Conservation (phyloP, 2,797 vertebrate species). For the Notolabrus celidotus region DNA sequence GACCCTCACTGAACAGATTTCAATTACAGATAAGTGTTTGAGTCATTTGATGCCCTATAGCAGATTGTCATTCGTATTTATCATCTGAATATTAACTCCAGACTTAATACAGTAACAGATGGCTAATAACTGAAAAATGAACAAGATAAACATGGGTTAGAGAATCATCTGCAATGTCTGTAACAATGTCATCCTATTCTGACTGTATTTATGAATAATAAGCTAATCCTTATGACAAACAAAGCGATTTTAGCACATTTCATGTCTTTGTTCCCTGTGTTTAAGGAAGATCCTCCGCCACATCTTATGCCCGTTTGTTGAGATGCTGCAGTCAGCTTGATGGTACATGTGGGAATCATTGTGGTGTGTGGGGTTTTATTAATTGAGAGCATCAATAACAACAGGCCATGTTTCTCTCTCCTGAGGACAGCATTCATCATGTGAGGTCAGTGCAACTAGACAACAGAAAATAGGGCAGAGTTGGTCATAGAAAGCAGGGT, state of each 20-base stretch:
- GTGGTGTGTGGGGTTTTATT: conserved; percentile 76
- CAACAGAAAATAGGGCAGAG: conserved; percentile 80
- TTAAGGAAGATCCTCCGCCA: conserved; percentile 1
- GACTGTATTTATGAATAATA: background rate
- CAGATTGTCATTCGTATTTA: background rate
- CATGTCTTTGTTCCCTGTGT: background rate
- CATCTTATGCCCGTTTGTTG: conserved; percentile 34
- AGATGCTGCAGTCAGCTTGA: conserved; percentile 29
- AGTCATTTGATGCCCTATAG: conserved; percentile 22
- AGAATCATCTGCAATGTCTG: conserved; percentile 1
- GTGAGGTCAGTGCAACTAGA: conserved; percentile 77
- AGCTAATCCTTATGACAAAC: background rate
- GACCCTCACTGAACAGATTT: conserved; percentile 36
- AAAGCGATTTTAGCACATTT: background rate
- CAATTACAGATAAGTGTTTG: conserved; percentile 51
- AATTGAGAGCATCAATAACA: conserved; percentile 87
- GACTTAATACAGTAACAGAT: conserved; percentile 15
- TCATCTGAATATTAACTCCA: conserved; percentile 29
- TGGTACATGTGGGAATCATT: conserved; percentile 43
- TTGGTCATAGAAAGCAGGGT: conserved; percentile 69
- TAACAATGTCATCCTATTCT: background rate
- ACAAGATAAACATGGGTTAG: background rate
- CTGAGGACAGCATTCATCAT: conserved; percentile 81
- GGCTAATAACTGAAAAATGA: background rate
- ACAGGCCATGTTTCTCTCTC: conserved; percentile 73